Conservation (phyloP, 2,888 invertebrate species). For the Smittia sp. region DNA sequence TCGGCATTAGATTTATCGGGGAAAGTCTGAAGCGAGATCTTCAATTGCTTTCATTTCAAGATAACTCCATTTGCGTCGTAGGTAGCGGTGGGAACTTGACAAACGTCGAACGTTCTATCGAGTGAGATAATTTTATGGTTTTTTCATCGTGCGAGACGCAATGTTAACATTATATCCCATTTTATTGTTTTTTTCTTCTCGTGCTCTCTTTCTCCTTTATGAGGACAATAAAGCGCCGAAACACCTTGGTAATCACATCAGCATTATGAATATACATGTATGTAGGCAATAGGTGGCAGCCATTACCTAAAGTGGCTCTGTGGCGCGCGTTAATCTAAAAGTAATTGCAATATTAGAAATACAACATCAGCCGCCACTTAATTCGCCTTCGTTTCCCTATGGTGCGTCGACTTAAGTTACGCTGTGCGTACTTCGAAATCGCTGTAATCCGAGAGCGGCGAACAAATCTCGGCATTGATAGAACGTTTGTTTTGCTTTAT, state of each 20-base stretch:
- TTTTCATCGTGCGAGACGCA: slow-evolving; percentile 41
- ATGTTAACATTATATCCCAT: slow-evolving; percentile 34
- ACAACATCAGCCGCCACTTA: slow-evolving; percentile 14
- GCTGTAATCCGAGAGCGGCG: neutral
- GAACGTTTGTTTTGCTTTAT: neutral
- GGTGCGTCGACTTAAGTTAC: neutral
- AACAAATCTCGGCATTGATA: neutral
- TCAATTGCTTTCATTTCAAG: neutral
- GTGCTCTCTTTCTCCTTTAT: slow-evolving; percentile 9
- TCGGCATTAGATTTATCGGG: neutral
- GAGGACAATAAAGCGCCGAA: slow-evolving; percentile 35
- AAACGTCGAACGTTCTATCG: slow-evolving; percentile 12
- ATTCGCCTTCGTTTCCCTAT: neutral
- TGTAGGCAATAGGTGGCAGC: neutral
- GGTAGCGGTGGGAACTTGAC: neutral
- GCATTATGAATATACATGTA: slow-evolving; percentile 9
- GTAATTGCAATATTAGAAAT: slow-evolving; percentile 20
- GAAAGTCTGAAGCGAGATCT: neutral
- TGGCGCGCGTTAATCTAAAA: slow-evolving; percentile 23
- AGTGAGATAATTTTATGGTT: slow-evolving; percentile 39
- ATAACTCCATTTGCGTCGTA: neutral
- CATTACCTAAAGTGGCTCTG: slow-evolving; percentile 16
- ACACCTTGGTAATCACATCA: slow-evolving; percentile 29
- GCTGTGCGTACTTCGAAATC: neutral
- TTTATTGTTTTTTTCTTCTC: slow-evolving; percentile 32